Evolutionary conservation across 2,113 vertebrate species (phyloP), one percentile per base, ranked within the genome.

Genomic region (Ochotona curzoniae): DNA sequence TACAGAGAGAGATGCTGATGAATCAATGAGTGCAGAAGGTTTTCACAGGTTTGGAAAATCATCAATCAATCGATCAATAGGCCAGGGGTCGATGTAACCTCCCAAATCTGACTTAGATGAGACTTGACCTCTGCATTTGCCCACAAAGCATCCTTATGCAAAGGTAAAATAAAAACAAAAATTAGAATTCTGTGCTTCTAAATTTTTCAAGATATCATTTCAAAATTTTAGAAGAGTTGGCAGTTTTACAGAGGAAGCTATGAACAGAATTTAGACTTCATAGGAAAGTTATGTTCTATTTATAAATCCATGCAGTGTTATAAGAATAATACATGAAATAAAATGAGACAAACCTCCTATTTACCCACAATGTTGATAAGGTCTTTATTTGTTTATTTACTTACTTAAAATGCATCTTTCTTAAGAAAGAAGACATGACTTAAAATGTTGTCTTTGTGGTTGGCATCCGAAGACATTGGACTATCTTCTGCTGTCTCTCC

Each of bases 351-450:
- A 89, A 54, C 2, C 11, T 81, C 66, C 21, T 10, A 23, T 64
- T 78, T 70, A 44, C 26, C 66, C 44, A 54, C 44, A 26, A 18
- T 17, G 18, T 66, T 21, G 57, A 18, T 13, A 18, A 30, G 35
- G 20, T 30, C 60, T 63, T 12, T 54, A n/a, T 13, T 57, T 82
- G 35, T 57, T 86, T 76, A 35, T 85, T 9, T 80, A 89, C 81
- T 49, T 80, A 89, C 81, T 32, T 30, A 35, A 94, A 83, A 49
- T 64, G n/a, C 64, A 20, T 76, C 32, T 54, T 47, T 66, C 90
- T 79, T 60, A 25, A 3, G 8, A 83, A 38, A 87, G 26, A 71
- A 73, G 2, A 28, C 21, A 79, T 92, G 90, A 73, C 47, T 94
- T 83, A 20, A 87, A 87, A 73, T 38, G 35, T 69, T 73, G 79